Conservation (phyloP, 1,140 invertebrate genomes). For the Caenorhabditis remanei region DNA sequence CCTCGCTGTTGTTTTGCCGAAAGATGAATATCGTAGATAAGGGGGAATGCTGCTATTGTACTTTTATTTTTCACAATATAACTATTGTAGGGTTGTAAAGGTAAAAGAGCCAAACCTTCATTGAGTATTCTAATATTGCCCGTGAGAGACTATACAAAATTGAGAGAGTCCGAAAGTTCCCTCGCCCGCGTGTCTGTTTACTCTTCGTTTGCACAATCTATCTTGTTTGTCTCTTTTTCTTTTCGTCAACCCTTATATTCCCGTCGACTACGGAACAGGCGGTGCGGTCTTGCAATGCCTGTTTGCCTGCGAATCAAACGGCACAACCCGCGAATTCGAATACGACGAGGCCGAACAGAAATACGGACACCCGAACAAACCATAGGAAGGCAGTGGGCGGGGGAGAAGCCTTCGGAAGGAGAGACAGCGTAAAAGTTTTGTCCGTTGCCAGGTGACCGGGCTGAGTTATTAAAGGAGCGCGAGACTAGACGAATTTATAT, state of each 20-base stretch:
- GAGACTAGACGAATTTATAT: constrained; percentile 32
- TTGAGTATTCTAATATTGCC: constrained; percentile 57
- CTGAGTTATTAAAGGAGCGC: constrained; percentile 39
- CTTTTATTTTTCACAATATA: constrained; percentile 25
- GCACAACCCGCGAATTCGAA: constrained; percentile 13
- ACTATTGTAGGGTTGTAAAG: background rate
- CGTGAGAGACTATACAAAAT: constrained; percentile 4
- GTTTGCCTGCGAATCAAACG: constrained; percentile 41
- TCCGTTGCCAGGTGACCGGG: constrained; percentile 19
- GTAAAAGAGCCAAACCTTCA: constrained; percentile 50
- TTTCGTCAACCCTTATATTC: constrained; percentile 1
- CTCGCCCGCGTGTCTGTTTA: background rate
- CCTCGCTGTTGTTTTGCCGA: background rate
- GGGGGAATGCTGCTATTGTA: background rate
- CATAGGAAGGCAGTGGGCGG: constrained; percentile 5
- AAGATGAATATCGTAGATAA: constrained; percentile 21
- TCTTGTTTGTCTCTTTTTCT: constrained; percentile 56
- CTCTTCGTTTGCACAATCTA: constrained; percentile 9
- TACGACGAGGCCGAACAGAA: background rate
- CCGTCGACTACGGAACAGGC: constrained; percentile 32
- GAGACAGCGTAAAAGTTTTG: background rate
- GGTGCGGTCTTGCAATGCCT: constrained; percentile 22
- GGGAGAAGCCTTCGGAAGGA: background rate
- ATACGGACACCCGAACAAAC: background rate
- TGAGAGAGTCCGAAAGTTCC: constrained; percentile 15